Percentiles rank a stretch among this genome's conserved stretches.
These are phyloP conservation scores for Ethmia dodecea DNA, from an alignment of 2,888 invertebrate species.

Conservation along the genomic window DNA sequence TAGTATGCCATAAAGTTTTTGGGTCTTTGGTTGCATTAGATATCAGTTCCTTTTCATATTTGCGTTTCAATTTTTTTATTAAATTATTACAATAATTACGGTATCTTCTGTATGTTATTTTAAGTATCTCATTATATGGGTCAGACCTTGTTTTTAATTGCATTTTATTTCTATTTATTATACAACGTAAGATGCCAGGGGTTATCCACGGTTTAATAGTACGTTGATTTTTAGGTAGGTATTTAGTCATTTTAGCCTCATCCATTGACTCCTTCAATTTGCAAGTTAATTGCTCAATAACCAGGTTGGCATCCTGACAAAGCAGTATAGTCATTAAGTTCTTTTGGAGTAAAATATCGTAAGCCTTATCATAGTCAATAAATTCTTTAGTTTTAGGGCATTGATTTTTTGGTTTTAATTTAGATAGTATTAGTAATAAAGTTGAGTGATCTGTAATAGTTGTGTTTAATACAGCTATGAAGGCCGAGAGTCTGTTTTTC, in stretches of 20 bases:
- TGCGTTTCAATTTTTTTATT: conserved; percentile 6
- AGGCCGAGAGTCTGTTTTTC: background rate
- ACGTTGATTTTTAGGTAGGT: background rate
- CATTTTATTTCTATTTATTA: conserved; percentile 3
- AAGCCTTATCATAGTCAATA: background rate
- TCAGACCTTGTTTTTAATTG: background rate
- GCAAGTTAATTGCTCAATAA: background rate
- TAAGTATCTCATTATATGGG: conserved; percentile 1
- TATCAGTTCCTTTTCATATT: background rate
- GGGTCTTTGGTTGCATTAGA: background rate
- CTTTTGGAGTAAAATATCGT: background rate
- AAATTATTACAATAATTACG: conserved; percentile 8
- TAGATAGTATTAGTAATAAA: background rate
- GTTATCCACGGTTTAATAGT: conserved; percentile 1
- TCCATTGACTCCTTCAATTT: background rate
- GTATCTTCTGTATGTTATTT: conserved; percentile 5
- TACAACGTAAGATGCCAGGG: background rate
- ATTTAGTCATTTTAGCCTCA: background rate
- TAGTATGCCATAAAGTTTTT: background rate
- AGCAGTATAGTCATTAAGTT: background rate
- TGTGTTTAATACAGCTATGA: background rate
- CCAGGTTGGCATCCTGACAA: background rate
- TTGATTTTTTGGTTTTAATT: background rate
- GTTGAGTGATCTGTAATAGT: background rate
- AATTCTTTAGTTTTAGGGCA: background rate